Conservation (phyloP, 37 sponge, comb jelly and placozoan genomes). For the Chondrosia reniformis region DNA sequence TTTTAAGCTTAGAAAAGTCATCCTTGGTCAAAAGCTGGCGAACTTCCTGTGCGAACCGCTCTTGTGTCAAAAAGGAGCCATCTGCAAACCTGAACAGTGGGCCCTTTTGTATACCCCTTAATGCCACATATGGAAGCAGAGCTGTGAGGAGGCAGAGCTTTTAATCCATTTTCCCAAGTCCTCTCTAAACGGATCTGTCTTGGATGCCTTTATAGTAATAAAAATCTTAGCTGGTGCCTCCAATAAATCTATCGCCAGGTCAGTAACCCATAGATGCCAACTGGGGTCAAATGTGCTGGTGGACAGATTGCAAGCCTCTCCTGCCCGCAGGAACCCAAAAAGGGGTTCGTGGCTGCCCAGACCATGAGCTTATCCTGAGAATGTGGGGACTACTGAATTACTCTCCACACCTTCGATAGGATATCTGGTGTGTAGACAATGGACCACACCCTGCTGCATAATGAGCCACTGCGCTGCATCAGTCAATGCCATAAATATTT, state of each 20-base stretch:
- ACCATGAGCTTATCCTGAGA: conserved; percentile 23
- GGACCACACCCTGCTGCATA: too few relatives aligned
- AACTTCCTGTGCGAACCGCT: too few relatives aligned
- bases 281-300: neutral
- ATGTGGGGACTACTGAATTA: too few relatives aligned
- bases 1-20: too few relatives aligned
- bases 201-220: conserved; percentile 7
- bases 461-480: too few relatives aligned
- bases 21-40: too few relatives aligned
- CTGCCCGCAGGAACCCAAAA: conserved; percentile 32
- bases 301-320: conserved; percentile 14
- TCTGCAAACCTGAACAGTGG: neutral
- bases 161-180: neutral
- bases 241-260: conserved; percentile 14
- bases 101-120: neutral
- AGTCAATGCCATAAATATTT: too few relatives aligned
- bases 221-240: neutral
- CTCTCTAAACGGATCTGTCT: conserved; percentile 30
- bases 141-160: conserved; percentile 9
- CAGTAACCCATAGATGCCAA: neutral
- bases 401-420: too few relatives aligned
- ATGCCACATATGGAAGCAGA: neutral
- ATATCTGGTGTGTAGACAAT: too few relatives aligned
- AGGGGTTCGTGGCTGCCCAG: conserved; percentile 34
- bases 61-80: conserved; percentile 3